Conservation (phyloP, 2,113 vertebrate genomes). For the Recurvirostra avosetta region DNA sequence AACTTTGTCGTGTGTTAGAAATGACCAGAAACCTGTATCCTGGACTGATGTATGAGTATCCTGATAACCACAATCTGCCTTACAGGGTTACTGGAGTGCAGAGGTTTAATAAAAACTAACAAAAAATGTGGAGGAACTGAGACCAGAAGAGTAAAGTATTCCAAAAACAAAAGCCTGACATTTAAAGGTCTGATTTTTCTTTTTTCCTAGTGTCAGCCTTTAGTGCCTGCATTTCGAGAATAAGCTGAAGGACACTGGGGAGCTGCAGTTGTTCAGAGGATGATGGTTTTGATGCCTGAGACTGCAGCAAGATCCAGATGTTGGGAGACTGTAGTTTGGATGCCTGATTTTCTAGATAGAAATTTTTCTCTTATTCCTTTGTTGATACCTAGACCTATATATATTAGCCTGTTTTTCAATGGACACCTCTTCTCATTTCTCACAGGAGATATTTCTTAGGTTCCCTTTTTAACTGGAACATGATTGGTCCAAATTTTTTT, state of each 20-base stretch:
- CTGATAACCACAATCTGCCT: not conserved
- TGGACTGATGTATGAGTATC: not conserved
- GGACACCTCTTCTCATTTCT: not conserved
- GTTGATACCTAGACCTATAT: not conserved
- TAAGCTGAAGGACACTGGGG: not conserved
- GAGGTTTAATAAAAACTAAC: not conserved
- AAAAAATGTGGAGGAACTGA: not conserved
- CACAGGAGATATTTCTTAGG: not conserved
- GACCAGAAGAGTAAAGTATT: not conserved
- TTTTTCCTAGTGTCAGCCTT: not conserved
- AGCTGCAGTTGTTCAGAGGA: not conserved
- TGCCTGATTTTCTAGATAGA: not conserved
- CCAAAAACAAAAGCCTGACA: not conserved
- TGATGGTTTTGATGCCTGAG: not conserved
- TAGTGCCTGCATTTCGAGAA: not conserved
- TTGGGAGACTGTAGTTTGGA: not conserved
- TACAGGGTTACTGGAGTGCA: not conserved
- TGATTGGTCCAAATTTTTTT: not conserved
- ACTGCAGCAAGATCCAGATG: not conserved
- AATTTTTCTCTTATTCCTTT: not conserved
- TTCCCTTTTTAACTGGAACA: not conserved
- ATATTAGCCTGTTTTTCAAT: not conserved
- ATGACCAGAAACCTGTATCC: not conserved
- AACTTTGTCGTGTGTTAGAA: not conserved
- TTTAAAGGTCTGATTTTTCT: not conserved